phyloP scores from a whole-genome alignment of 2,888 invertebrate species.

The Trypoxylon attenuatum region DNA sequence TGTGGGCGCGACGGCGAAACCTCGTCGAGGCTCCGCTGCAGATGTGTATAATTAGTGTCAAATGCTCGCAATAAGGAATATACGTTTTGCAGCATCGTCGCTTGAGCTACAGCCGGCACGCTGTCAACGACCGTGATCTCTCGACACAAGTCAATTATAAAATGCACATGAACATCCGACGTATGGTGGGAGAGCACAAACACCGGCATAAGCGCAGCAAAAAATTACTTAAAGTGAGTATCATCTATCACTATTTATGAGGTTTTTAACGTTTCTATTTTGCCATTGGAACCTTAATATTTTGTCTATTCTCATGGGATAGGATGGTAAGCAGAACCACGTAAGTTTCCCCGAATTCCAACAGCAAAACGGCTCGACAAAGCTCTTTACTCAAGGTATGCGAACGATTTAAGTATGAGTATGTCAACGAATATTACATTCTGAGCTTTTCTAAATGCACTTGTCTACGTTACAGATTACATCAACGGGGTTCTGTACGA shows the following conservation, averaged over 20 bases:
- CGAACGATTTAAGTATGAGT: constrained; percentile 3
- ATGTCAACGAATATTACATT: neutral
- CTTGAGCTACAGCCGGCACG: constrained; percentile 92
- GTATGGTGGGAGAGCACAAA: constrained; percentile 90
- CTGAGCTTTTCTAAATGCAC: no score
- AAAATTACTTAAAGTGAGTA: constrained; percentile 88
- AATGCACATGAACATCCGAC: constrained; percentile 92
- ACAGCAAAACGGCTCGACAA: constrained; percentile 91
- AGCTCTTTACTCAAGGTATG: constrained; percentile 90
- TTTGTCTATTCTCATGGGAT: constrained; percentile 45
- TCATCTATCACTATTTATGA: constrained; percentile 40
- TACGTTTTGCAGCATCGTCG: constrained; percentile 84
- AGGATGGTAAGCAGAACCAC: constrained; percentile 91
- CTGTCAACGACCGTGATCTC: constrained; percentile 91
- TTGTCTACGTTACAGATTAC: constrained; percentile 80
- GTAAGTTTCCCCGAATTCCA: constrained; percentile 93
- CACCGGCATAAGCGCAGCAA: constrained; percentile 89
- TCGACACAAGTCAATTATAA: constrained; percentile 91
- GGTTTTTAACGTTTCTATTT: neutral
- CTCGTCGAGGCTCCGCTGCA: neutral
- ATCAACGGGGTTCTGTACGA: constrained; percentile 89
- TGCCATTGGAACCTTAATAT: no score
- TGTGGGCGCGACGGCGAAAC: neutral
- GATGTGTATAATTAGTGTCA: neutral
- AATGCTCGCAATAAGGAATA: neutral